Base-by-base conservation (phyloP, 2,888 invertebrate species). In the Torymus texanus region DNA sequence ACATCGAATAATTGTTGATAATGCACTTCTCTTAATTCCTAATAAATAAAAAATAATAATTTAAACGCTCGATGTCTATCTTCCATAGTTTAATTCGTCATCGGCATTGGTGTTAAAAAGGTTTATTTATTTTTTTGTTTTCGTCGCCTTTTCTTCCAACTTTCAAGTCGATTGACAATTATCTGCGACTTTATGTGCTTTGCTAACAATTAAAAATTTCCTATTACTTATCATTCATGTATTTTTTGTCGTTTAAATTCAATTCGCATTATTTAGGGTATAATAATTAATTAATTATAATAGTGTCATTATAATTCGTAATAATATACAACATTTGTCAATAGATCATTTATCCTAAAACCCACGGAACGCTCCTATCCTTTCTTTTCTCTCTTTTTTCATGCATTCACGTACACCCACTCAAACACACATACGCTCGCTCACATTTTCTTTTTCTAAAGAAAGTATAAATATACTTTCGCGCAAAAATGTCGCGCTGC, bases 301-400 rank as follows among this genome's bases (percentile, higher is more conserved):
- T 90, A 88, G 88, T 89, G 86, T 89, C 88, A 90, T 89, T 90
- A 90, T 89, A 90, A 89, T 90, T 88, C 89, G 86, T 90, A 89
- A 88, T 90, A 90, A 90, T 90, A 90, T 89, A 90, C 90, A 90
- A 90, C 90, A 89, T 90, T 89, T 90, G 85, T 90, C 88, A 89
- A 90, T 90, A 90, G 87, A 89, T 89, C 90, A 89, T 90, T 90
- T 89, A 90, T 87, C 85, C 88, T 89, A 89, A 85, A 89, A 88
- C 87, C 88, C 89, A 88, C 85, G 79, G 85, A 86, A 86, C 86
- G 85, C 85, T 86, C 85, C 86, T 86, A 83, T 80, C 73, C 53
- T 82, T 82, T 78, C 78, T 72, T 58, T 71, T 61, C 66, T 72
- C 75, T 55, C 62, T 78, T 78, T 80, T 55, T 68, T 79, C 81